Percentiles rank a stretch among this genome's conserved stretches.
These are phyloP conservation scores for Mylabris phalerata DNA, from an alignment of 1,140 invertebrate genomes.

Conservation along the genomic window DNA sequence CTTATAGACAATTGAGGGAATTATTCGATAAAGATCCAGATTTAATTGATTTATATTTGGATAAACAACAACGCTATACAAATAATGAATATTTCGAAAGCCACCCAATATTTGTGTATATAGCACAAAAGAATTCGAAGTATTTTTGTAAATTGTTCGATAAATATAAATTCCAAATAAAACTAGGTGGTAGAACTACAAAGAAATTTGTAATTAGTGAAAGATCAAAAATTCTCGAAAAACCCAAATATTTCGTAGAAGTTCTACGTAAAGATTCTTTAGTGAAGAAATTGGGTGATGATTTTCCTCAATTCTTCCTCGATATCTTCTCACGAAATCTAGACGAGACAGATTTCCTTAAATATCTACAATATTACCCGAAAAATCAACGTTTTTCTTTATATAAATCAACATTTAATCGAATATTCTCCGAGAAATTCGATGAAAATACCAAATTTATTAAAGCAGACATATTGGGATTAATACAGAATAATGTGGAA, in stretches of 20 bases:
- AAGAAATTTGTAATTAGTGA: neutral
- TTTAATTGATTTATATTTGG: neutral
- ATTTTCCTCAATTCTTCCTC: neutral
- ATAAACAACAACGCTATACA: neutral
- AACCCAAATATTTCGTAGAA: neutral
- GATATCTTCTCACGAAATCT: neutral
- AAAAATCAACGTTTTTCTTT: slow-evolving; percentile 8
- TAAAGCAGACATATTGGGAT: neutral
- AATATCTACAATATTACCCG: neutral
- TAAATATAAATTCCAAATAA: slow-evolving; percentile 1
- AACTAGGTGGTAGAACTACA: neutral
- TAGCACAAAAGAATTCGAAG: slow-evolving; percentile 5
- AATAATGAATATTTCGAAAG: neutral
- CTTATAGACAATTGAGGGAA: neutral
- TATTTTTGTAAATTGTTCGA: neutral
- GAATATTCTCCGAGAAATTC: neutral
- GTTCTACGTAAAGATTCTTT: neutral
- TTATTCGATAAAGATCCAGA: slow-evolving; percentile 3
- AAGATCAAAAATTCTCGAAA: neutral
- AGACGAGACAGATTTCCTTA: neutral
- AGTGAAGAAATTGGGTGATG: slow-evolving; percentile 1
- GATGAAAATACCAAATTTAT: neutral
- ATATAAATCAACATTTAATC: neutral
- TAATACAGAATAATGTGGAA: neutral
- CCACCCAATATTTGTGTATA: slow-evolving; percentile 1